Evolutionary conservation across 2,113 vertebrate species (phyloP).

Genomic region (Suncus etruscus): DNA sequence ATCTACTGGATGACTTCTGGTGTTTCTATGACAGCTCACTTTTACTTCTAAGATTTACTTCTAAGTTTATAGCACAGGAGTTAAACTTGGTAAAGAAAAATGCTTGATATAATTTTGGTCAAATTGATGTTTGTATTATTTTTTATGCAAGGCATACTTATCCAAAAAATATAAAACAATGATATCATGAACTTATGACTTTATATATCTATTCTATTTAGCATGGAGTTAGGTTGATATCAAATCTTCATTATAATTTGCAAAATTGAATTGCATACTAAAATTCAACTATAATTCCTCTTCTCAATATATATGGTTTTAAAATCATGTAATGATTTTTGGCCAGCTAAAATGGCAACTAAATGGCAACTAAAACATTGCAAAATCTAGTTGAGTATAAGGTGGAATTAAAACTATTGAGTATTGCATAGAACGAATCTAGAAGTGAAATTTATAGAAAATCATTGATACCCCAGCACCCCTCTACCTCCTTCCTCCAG

Average conservation of each 20-base stretch:
- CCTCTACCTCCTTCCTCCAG: no score
- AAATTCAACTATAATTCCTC: slow-evolving; percentile 24
- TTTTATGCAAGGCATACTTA: not conserved
- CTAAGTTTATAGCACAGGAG: not conserved
- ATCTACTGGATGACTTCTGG: not conserved
- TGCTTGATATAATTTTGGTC: not conserved
- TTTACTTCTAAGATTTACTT: not conserved
- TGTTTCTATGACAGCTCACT: not conserved
- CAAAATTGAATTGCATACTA: slow-evolving; percentile 56
- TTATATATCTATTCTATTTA: slow-evolving; percentile 16
- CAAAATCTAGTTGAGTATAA: not conserved
- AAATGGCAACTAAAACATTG: not conserved
- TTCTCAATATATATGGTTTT: slow-evolving; percentile 34
- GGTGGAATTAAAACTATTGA: slow-evolving; percentile 25
- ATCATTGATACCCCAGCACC: slow-evolving; percentile 8
- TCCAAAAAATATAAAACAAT: slow-evolving; percentile 24
- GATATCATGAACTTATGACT: slow-evolving; percentile 26
- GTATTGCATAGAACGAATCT: slow-evolving; percentile 42
- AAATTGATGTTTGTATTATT: slow-evolving; percentile 17
- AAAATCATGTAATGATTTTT: not conserved
- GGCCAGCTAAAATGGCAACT: no score
- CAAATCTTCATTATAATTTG: slow-evolving; percentile 42
- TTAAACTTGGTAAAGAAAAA: slow-evolving; percentile 30
- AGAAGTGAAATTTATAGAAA: slow-evolving; percentile 20
- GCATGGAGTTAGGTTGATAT: not conserved